Evolutionary conservation across 2,888 invertebrate genomes (phyloP), one percentile per base, ranked within the genome.

Genomic region (Erebia epiphron): DNA sequence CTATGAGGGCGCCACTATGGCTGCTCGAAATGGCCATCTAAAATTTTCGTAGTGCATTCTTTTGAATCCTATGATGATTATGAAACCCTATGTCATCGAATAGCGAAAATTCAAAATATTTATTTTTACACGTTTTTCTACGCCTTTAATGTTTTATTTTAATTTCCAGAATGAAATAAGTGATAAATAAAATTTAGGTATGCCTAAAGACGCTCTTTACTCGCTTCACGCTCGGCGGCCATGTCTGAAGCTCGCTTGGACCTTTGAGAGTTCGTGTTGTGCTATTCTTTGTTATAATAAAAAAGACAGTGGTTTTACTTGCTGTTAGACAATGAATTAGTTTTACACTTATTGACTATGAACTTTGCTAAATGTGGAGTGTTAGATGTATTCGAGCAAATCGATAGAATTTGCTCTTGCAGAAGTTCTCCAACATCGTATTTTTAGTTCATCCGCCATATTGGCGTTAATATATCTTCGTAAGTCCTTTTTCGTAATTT

Each of bases 361-460:
- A 83, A 85, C 86, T 83, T 84, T 82, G 83, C 84, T 80, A 79
- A 79, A 84, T 84, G 93, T 90, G 89, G 87, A 87, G 92, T 91
- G 91, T 85, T 85, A 84, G 78, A 81, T 84, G 82, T 82, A 84
- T 84, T 86, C 80, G 82, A 85, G 86, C 84, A 85, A 89, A 89
- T 88, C 87, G 79, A 84, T 90, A 88, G 80, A 88, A 86, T 86
- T 89, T 86, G 86, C 85, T 83, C 86, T 90, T 86, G 86, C 85
- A 87, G 88, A 87, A 91, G 88, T 90, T 84, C 90, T 90, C 87
- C 82, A 85, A 86, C 92, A 90, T 90, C 92, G 92, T 93, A 93
- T 93, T 93, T 93, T 94, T 94, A 94, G 94, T 94, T 91, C 94
- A 93, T 94, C 95, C 95, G 95, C 95, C 95, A 95, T 95, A 95